Conservation (phyloP, 2,888 invertebrate genomes). For the Ochropacha duplaris region DNA sequence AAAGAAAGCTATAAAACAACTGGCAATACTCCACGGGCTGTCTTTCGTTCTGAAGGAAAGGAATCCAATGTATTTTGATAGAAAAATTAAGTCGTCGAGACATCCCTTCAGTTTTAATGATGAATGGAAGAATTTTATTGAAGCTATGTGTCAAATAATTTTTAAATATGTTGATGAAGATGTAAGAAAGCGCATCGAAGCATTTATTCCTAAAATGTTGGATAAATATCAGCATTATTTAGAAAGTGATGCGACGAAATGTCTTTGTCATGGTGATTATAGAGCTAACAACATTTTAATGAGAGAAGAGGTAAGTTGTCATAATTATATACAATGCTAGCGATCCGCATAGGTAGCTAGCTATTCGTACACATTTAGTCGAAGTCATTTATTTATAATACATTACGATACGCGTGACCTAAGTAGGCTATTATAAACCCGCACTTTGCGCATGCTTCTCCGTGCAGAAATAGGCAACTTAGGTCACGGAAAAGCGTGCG, state of each 20-base stretch:
- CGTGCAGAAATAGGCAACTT: too few relatives aligned
- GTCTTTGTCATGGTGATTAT: constrained; percentile 47
- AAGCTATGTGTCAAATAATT: constrained; percentile 26
- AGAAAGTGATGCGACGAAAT: constrained; percentile 19
- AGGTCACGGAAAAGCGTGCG: too few relatives aligned
- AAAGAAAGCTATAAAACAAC: constrained; percentile 28
- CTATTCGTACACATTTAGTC: too few relatives aligned
- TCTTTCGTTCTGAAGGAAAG: constrained; percentile 32
- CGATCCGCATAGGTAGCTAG: too few relatives aligned
- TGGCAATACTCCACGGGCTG: constrained; percentile 40
- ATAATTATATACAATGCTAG: too few relatives aligned
- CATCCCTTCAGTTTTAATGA: constrained; percentile 22
- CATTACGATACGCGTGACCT: too few relatives aligned
- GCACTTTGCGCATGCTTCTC: too few relatives aligned
- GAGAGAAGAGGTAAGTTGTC: constrained; percentile 35
- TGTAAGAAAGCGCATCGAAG: constrained; percentile 23
- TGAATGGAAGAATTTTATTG: constrained; percentile 27
- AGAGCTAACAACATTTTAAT: constrained; percentile 41
- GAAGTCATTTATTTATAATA: too few relatives aligned
- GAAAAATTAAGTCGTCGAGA: constrained; percentile 29
- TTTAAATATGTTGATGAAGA: constrained; percentile 31
- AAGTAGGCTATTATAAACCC: too few relatives aligned
- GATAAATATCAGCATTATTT: constrained; percentile 32
- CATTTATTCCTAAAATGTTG: constrained; percentile 22
- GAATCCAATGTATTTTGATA: constrained; percentile 15